These are phyloP conservation scores for Accipiter cooperii DNA, from an alignment of 2,113 vertebrate genomes.

Conservation along the genomic window DNA sequence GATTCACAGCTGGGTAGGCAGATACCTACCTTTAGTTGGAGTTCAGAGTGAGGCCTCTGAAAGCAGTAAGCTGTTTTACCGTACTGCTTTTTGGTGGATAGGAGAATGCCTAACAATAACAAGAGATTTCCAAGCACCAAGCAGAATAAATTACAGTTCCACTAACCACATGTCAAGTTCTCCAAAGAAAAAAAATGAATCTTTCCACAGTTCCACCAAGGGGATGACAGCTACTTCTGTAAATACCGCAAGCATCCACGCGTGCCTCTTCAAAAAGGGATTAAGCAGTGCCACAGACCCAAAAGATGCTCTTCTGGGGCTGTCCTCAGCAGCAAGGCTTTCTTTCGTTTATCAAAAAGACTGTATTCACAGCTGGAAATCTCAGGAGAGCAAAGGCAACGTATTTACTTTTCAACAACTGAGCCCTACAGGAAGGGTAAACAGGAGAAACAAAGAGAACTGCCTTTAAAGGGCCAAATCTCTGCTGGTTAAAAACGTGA, in stretches of 20 bases:
- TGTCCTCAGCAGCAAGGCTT: neutral
- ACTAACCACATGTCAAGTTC: neutral
- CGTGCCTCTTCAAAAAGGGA: neutral
- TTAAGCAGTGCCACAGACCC: neutral
- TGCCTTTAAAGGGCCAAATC: neutral
- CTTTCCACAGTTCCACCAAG: neutral
- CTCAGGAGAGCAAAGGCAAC: neutral
- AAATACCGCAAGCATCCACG: neutral
- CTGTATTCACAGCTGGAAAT: neutral
- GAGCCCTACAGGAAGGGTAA: neutral
- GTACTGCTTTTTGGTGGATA: neutral
- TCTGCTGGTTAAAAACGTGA: neutral
- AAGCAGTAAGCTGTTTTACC: neutral
- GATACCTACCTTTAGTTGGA: neutral
- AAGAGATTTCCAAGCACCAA: neutral
- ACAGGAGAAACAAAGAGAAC: neutral
- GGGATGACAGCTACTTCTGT: neutral
- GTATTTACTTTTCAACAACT: slow-evolving; percentile 7
- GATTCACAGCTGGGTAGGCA: neutral
- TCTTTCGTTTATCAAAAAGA: neutral
- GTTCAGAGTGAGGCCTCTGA: neutral
- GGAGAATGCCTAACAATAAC: neutral
- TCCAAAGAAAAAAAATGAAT: neutral
- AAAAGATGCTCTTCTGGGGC: neutral
- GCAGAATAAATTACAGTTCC: neutral